These are phyloP conservation scores for Brachionus calyciflorus DNA, from an alignment of 1,140 invertebrate genomes.

Conservation along the genomic window DNA sequence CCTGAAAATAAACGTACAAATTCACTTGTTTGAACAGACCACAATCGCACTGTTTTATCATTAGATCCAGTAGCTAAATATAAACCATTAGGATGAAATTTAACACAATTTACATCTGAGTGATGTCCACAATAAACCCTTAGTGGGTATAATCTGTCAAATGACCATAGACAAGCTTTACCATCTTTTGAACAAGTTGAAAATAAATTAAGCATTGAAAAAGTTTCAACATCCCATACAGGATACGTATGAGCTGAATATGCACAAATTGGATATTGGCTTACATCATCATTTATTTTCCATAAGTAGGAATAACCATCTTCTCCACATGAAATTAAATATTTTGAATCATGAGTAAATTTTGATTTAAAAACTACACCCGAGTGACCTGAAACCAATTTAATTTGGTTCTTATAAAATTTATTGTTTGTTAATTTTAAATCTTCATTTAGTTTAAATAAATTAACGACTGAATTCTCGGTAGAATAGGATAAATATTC, in stretches of 20 bases:
- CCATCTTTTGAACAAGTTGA: slow-evolving; percentile 78
- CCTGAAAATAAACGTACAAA: slow-evolving; percentile 64
- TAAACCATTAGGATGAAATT: slow-evolving; percentile 76
- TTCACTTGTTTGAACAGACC: slow-evolving; percentile 62
- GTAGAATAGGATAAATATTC: slow-evolving; percentile 4
- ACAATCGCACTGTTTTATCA: slow-evolving; percentile 62
- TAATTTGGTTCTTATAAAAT: not conserved
- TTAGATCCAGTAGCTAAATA: slow-evolving; percentile 64
- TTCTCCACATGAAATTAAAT: slow-evolving; percentile 73
- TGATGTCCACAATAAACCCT: slow-evolving; percentile 78
- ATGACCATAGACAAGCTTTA: slow-evolving; percentile 79
- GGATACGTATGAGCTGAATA: slow-evolving; percentile 76
- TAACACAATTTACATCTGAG: slow-evolving; percentile 75
- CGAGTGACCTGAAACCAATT: slow-evolving; percentile 66
- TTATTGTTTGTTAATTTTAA: not conserved
- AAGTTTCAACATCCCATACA: slow-evolving; percentile 74
- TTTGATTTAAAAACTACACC: slow-evolving; percentile 71
- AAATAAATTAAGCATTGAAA: slow-evolving; percentile 18
- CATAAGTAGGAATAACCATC: slow-evolving; percentile 63
- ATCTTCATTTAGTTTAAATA: slow-evolving; percentile 6
- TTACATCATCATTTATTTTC: slow-evolving; percentile 56
- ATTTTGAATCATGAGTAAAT: slow-evolving; percentile 65
- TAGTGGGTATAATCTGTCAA: slow-evolving; percentile 74
- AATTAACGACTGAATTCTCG: slow-evolving; percentile 16
- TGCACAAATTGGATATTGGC: slow-evolving; percentile 52